Percentiles rank a stretch among this genome's conserved stretches.
These are phyloP conservation scores for Merops nubicus DNA, from an alignment of 2,113 vertebrate species.

Conservation along the genomic window DNA sequence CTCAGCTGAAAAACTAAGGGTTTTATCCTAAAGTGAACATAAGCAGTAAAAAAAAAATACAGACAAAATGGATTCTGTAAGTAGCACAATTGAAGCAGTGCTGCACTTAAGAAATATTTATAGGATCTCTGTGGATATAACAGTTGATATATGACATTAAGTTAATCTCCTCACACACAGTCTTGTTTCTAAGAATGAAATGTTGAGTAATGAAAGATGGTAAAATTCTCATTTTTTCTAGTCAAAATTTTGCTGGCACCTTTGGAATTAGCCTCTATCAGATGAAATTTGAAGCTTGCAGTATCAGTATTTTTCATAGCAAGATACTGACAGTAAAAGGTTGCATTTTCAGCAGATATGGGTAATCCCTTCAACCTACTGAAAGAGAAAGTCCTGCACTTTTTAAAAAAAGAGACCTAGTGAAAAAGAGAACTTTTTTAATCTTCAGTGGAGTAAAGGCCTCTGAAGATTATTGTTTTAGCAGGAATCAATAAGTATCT, in stretches of 20 bases:
- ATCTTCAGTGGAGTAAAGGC: background rate
- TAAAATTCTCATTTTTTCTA: background rate
- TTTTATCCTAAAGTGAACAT: background rate
- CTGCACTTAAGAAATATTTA: background rate
- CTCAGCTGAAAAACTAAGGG: background rate
- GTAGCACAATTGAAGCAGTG: background rate
- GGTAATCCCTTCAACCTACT: background rate
- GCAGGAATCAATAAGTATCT: background rate
- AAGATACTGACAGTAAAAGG: background rate
- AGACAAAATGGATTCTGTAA: background rate
- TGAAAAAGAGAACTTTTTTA: background rate
- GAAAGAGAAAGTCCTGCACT: background rate
- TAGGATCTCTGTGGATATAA: background rate
- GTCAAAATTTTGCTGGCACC: background rate
- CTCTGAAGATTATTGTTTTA: background rate
- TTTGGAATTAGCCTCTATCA: background rate
- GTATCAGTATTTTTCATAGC: background rate
- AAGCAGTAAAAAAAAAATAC: background rate
- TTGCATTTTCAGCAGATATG: background rate
- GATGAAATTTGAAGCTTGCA: background rate
- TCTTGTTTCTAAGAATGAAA: conserved; percentile 2
- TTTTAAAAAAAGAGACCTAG: background rate
- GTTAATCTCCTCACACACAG: background rate
- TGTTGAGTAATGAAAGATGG: background rate
- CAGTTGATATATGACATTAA: background rate